Base-by-base conservation (phyloP, 2,888 invertebrate species). In the Yponomeuta plumbellus region DNA sequence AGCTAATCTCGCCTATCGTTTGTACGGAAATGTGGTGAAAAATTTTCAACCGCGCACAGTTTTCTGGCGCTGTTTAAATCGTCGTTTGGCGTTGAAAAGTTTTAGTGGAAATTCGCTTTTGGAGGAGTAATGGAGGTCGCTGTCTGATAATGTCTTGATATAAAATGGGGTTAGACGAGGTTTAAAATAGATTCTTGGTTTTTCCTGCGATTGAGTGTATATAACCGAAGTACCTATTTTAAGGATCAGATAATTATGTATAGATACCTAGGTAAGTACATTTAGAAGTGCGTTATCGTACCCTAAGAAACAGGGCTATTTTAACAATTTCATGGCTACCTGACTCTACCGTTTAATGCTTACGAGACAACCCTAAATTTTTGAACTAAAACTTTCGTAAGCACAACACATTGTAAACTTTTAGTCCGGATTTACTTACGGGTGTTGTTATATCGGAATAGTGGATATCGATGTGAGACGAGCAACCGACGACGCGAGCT, bases 1-100 rank as follows among this genome's bases (percentile, higher is more conserved):
- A 79, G 80, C 80, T 85, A 85, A 87, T 86, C 84, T 82, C 72
- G 76, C 74, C 44, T 77, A 82, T 84, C 82, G 66, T 65, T 65
- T 59, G 65, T 23, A 58, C 34, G 59, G 65, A 65, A 59, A 65
- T 59, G 65, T 59, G 65, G 65, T 59, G 65, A 52, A 59, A 59
- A 65, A 22, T 65, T 65, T 17, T 61, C 61, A 22, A 61, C 22
- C 26, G 10, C 26, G 22, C 23, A 26, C 44, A n/a, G 20, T 44
- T 13, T 44, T 23, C n/a, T 23, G 61, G n/a, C 22, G 61, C 23
- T 58, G 21, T 61, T 61, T 61, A 61, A 61, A 61, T 23, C 61
- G 26, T 23, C 34, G 26, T 20, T 34, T 61, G 26, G 26, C 26
- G 23, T 58, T 61, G 61, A 61, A 61, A 26, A 21, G 63, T 63